Percentiles rank a stretch among this genome's conserved stretches.
Conservation (phyloP, 2,888 invertebrate genomes). For the Marasmarcha lunaedactyla region DNA sequence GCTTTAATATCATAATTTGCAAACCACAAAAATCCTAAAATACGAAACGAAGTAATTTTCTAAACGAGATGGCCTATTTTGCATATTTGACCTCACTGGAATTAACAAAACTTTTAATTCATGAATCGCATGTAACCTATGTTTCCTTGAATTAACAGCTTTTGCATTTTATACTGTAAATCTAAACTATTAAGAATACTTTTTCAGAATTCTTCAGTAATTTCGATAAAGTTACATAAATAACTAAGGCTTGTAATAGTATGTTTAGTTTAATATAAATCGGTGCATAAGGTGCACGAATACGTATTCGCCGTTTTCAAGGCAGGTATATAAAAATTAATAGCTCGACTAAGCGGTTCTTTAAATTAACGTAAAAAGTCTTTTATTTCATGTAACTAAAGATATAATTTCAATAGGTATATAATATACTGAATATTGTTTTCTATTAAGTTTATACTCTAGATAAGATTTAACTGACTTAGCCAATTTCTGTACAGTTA, state of each 20-base stretch:
- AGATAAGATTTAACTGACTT: no score
- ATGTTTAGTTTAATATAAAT: background rate
- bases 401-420: no score
- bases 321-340: background rate
- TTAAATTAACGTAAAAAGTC: no score
- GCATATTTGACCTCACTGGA: slow-evolving; percentile 1
- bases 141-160: background rate
- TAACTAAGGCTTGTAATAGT: background rate
- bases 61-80: slow-evolving; percentile 6
- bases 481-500: no score
- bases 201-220: no score
- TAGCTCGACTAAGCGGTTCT: background rate
- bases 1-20: no score
- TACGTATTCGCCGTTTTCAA: no score
- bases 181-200: background rate
- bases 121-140: background rate
- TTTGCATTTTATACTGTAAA: background rate
- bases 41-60: no score
- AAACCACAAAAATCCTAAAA: no score
- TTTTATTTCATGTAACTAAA: no score
- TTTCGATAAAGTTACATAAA: background rate
- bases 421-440: no score
- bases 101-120: slow-evolving; percentile 1
- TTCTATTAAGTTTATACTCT: no score
- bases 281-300: background rate